These are phyloP conservation scores for Lampris incognitus DNA, from an alignment of 2,113 vertebrate genomes.

Conservation along the genomic window DNA sequence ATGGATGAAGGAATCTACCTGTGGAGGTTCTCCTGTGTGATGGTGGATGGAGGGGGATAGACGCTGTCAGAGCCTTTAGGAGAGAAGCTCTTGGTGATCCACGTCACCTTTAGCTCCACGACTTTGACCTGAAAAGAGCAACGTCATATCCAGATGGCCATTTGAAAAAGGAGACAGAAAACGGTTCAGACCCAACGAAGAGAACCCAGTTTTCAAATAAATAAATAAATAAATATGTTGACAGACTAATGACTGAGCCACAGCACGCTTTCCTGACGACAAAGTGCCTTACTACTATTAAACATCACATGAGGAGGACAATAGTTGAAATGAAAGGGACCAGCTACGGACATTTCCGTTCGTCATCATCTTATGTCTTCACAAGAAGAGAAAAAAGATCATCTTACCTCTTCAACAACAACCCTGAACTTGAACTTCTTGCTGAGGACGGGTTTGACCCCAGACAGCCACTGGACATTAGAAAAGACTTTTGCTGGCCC, in stretches of 20 bases:
- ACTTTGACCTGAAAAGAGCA: slow-evolving; percentile 90
- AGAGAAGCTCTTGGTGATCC: slow-evolving; percentile 99
- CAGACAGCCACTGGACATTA: slow-evolving; percentile 96
- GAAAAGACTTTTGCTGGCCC: slow-evolving; percentile 97
- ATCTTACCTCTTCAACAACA: slow-evolving; percentile 93
- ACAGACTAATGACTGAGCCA: too few species aligned
- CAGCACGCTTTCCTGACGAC: too few species aligned
- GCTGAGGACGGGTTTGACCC: slow-evolving; percentile 96
- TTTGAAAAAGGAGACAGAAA: neutral
- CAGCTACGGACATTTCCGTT: too few species aligned
- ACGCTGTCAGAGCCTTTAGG: slow-evolving; percentile 95
- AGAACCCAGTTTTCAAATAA: too few species aligned
- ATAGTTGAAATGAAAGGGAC: too few species aligned
- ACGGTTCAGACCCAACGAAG: too few species aligned
- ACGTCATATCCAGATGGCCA: neutral
- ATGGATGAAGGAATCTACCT: slow-evolving; percentile 79
- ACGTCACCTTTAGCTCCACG: slow-evolving; percentile 94
- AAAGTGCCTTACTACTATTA: too few species aligned
- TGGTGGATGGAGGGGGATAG: slow-evolving; percentile 92
- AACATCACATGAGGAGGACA: too few species aligned
- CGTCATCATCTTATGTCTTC: too few species aligned
- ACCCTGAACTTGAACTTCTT: slow-evolving; percentile 99
- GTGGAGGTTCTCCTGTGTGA: slow-evolving; percentile 93
- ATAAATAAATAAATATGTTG: too few species aligned
- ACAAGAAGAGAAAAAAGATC: neutral